Evolutionary conservation across 2,113 vertebrate species (phyloP), one percentile per base, ranked within the genome.

Genomic region (Hoplias malabaricus): DNA sequence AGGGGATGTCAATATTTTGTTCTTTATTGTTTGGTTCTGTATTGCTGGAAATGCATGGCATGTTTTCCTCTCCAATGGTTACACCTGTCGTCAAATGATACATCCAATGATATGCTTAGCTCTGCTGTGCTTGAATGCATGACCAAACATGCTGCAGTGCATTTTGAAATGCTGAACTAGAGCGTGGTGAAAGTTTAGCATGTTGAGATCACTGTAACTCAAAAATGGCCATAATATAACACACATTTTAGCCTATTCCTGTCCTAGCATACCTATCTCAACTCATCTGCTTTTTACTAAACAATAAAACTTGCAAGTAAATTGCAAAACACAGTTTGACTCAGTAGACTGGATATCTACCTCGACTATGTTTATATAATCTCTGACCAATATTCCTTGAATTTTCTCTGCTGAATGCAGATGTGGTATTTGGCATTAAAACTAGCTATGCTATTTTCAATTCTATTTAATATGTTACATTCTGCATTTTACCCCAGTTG

Each of bases 121-220:
- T 83, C 65, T 75, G 16, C 10, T 74, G 71, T 78, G 77, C 74
- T 43, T 84, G 80, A 42, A 73, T 75, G 71, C 84, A 62, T 72
- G 73, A 21, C 80, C 80, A 42, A 65, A 85, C 85, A 83, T 87
- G 86, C 74, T 87, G 86, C 70, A 75, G 69, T 80, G 83, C 78
- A 85, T 87, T 1, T 0, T 88, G 79, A 42, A 2, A 42, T 73
- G n/a, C 42, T 38, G 33, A 46, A 69, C 21, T 61, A 72, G 61
- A 54, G 59, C 11, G 33, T 48, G 48, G 54, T 14, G 33, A 62
- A 62, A 14, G 3, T 62, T 62, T 31, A 33, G 56, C 6, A 33
- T 34, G 33, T 36, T 62, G 16, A n/a, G n/a, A 7, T 50, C 4
- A n/a, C 0, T 48, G 43, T 48, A 19, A 4, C 43, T 48, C 43